These are phyloP conservation scores for Nematolebias whitei DNA, from an alignment of 2,113 vertebrate species.

Conservation along the genomic window DNA sequence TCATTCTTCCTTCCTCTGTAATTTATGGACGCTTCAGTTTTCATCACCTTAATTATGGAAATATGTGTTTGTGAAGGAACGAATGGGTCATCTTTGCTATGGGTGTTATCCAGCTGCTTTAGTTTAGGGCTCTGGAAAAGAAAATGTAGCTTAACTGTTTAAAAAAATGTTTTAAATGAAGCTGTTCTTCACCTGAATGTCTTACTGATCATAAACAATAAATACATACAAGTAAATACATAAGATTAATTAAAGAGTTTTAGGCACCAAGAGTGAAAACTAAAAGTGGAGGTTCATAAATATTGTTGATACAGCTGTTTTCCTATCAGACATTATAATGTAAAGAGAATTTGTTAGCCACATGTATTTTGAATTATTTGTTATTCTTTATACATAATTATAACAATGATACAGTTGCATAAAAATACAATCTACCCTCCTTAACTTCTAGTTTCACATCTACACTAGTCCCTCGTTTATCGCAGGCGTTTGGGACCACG, in stretches of 20 bases:
- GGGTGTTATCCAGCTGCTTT: conserved; percentile 40
- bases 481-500: too few species aligned
- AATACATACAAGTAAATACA: too few species aligned
- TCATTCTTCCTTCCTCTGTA: conserved; percentile 36
- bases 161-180: neutral
- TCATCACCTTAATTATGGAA: conserved; percentile 57
- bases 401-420: neutral
- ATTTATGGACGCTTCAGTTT: conserved; percentile 53
- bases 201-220: neutral
- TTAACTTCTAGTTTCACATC: too few species aligned
- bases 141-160: conserved; percentile 4
- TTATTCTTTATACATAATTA: neutral
- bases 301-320: too few species aligned
- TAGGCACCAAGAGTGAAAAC: too few species aligned
- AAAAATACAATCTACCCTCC: too few species aligned
- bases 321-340: neutral
- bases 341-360: neutral
- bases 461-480: too few species aligned
- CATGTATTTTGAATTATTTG: neutral
- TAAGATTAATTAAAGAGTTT: neutral
- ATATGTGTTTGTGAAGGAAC: conserved; percentile 42
- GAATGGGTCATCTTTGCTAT: conserved; percentile 35
- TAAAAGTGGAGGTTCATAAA: neutral
- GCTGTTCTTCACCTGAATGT: too few species aligned
- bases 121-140: conserved; percentile 10